phyloP scores from a whole-genome alignment of 2,797 vertebrate genomes.

The Macroramphosus scolopax region DNA sequence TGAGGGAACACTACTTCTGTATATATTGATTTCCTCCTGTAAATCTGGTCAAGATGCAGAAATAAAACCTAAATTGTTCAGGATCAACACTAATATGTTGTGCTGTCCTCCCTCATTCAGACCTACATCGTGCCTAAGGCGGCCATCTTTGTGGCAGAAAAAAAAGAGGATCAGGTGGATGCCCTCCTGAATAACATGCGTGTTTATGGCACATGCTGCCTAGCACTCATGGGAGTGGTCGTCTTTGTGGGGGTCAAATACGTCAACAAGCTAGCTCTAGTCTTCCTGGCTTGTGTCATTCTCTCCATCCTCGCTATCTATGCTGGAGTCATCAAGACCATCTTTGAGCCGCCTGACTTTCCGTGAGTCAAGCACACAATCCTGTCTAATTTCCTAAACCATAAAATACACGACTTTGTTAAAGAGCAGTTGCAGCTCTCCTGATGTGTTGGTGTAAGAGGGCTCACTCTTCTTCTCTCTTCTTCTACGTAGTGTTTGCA shows the following conservation, averaged over 20 bases:
- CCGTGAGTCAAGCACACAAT: constrained; percentile 79
- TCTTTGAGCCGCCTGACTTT: constrained; percentile 88
- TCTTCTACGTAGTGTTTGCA: constrained; percentile 80
- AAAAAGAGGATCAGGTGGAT: constrained; percentile 69
- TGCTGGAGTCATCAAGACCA: constrained; percentile 92
- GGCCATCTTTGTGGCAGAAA: constrained; percentile 84
- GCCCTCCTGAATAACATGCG: constrained; percentile 94
- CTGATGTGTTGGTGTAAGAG: not conserved
- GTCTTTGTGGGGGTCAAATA: constrained; percentile 97
- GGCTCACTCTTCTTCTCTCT: not conserved
- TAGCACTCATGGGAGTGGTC: constrained; percentile 87
- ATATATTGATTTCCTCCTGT: too few species aligned
- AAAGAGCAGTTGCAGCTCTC: too few species aligned
- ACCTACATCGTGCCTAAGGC: constrained; percentile 92
- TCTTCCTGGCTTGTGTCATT: constrained; percentile 94
- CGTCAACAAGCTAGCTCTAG: constrained; percentile 93
- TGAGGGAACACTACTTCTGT: constrained; percentile 63
- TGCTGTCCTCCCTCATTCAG: constrained; percentile 62
- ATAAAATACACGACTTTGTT: too few species aligned
- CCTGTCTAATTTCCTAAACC: too few species aligned
- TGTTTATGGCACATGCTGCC: constrained; percentile 89
- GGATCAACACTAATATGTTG: too few species aligned
- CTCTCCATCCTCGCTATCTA: constrained; percentile 96
- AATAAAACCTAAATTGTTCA: too few species aligned
- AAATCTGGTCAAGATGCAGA: too few species aligned